Percentiles rank a stretch among this genome's conserved stretches.
phyloP scores from a whole-genome alignment of 1,140 invertebrate species.

The Agrypnia vestita region DNA sequence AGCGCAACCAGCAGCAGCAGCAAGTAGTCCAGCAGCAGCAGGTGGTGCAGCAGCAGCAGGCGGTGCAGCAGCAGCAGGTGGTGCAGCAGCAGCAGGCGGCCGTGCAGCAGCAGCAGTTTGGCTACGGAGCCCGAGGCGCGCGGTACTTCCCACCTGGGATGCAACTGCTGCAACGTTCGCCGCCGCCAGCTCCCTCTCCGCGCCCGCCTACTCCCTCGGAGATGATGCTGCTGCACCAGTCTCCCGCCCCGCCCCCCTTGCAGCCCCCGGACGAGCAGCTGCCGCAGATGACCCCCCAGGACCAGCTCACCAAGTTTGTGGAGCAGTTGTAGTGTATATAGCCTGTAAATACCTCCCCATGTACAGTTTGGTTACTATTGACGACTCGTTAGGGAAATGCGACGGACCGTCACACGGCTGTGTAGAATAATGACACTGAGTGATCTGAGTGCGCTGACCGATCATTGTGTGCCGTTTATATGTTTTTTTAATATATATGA shows the following conservation, averaged over 20 bases:
- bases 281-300: constrained; percentile 88
- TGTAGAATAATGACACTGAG: constrained; percentile 54
- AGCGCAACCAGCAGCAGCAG: constrained; percentile 69
- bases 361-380: constrained; percentile 36
- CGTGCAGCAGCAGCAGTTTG: constrained; percentile 67
- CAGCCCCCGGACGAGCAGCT: constrained; percentile 82
- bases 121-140: constrained; percentile 54
- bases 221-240: constrained; percentile 74
- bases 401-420: constrained; percentile 55
- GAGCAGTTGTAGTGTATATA: constrained; percentile 85
- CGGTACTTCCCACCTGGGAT: constrained; percentile 64
- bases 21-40: constrained; percentile 73
- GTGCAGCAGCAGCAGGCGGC: constrained; percentile 64
- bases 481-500: constrained; percentile 52
- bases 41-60: constrained; percentile 64
- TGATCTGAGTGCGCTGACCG: constrained; percentile 42
- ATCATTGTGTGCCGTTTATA: constrained; percentile 54
- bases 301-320: constrained; percentile 93
- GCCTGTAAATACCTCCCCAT: constrained; percentile 47
- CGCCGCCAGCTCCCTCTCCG: constrained; percentile 79
- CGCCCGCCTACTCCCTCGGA: constrained; percentile 67
- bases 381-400: constrained; percentile 56
- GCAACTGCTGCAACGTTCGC: constrained; percentile 82
- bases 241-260: constrained; percentile 81
- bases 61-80: constrained; percentile 67